Percentiles rank a stretch among this genome's conserved stretches.
Evolutionary conservation across 1,140 invertebrate genomes (phyloP).

Genomic region (Hypsibius dujardini): DNA sequence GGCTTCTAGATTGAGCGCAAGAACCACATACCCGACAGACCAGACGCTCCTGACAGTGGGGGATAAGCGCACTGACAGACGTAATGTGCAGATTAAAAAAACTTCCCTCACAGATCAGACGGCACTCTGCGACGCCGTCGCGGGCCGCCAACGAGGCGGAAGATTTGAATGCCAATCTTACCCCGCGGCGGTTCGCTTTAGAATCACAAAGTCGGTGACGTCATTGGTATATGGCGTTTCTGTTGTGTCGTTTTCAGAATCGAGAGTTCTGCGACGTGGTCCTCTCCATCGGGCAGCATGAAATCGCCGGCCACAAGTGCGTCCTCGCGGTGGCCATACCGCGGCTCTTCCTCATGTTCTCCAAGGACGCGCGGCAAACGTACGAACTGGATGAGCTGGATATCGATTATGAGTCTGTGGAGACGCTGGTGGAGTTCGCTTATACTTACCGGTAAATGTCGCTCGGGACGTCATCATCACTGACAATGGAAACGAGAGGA

Average conservation of each 20-base stretch:
- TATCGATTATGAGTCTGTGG: slow-evolving; percentile 47
- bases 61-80: no score
- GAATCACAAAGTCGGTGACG: no score
- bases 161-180: no score
- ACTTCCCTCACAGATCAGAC: no score
- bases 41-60: no score
- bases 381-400: slow-evolving; percentile 48
- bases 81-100: no score
- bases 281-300: slow-evolving; percentile 50
- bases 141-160: no score
- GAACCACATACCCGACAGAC: no score
- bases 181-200: background rate
- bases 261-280: slow-evolving; percentile 59
- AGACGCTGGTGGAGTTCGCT: slow-evolving; percentile 56
- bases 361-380: slow-evolving; percentile 36
- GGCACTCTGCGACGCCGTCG: no score
- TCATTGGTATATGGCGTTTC: background rate
- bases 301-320: slow-evolving; percentile 54
- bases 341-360: slow-evolving; percentile 57
- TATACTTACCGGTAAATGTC: slow-evolving; percentile 47
- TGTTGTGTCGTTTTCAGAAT: slow-evolving; percentile 37
- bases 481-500: no score
- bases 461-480: no score
- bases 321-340: slow-evolving; percentile 56
- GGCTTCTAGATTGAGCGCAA: no score